Evolutionary conservation across 2,888 invertebrate species (phyloP).

Genomic region (Hypomecis punctinalis): DNA sequence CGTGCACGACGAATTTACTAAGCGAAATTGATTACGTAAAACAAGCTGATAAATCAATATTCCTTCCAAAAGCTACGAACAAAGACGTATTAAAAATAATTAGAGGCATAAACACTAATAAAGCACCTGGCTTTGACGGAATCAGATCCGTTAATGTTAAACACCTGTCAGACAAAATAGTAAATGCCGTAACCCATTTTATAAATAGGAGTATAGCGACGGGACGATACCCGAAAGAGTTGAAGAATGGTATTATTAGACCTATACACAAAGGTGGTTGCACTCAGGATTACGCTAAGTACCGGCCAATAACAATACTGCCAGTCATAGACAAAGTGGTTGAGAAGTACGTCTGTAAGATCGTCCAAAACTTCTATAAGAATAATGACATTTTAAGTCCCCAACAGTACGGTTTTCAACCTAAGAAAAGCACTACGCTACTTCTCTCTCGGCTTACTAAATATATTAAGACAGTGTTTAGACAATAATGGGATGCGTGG

Average conservation of each 20-base stretch:
- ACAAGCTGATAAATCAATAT: conserved; percentile 4
- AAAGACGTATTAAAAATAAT: conserved; percentile 6
- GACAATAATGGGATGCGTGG: no score
- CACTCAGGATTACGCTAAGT: conserved; percentile 1
- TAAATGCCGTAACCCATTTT: conserved; percentile 2
- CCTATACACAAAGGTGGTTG: neutral
- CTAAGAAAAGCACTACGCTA: no score
- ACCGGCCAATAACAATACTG: conserved; percentile 20
- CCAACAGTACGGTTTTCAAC: no score
- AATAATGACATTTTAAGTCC: neutral
- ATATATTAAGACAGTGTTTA: no score
- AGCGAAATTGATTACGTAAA: neutral
- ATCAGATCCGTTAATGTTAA: conserved; percentile 12
- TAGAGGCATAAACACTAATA: neutral
- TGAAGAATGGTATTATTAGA: conserved; percentile 21
- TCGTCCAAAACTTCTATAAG: conserved; percentile 9
- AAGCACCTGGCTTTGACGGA: conserved; percentile 16
- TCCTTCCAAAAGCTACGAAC: conserved; percentile 2
- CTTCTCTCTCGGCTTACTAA: no score
- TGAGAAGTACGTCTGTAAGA: conserved; percentile 13
- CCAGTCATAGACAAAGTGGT: conserved; percentile 18
- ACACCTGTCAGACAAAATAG: conserved; percentile 6
- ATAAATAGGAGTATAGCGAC: conserved; percentile 15
- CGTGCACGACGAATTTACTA: neutral
- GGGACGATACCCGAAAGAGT: conserved; percentile 5